Conservation (phyloP, 2,888 invertebrate genomes). For the Drosophila percnosoma region DNA sequence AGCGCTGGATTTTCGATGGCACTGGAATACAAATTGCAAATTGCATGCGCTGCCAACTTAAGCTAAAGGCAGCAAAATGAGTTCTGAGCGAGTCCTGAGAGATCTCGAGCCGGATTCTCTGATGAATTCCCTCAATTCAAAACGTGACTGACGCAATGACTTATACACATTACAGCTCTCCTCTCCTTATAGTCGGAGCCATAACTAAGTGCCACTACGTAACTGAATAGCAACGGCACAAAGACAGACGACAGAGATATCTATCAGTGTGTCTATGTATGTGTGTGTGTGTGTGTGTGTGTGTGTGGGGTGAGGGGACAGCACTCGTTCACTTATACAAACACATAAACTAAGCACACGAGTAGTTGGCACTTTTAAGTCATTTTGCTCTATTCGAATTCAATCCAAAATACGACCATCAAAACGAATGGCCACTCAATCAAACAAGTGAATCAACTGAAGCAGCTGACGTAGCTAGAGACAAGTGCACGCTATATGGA, state of each 20-base stretch:
- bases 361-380: conserved; percentile 78
- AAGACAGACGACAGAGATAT: conserved; percentile 32
- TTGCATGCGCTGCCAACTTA: conserved; percentile 51
- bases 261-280: background rate
- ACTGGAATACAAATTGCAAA: conserved; percentile 50
- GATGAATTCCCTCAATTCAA: conserved; percentile 80
- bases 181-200: conserved; percentile 37
- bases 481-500: background rate
- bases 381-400: conserved; percentile 77
- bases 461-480: conserved; percentile 35
- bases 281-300: background rate
- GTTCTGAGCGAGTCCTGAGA: conserved; percentile 26
- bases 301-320: too few relatives aligned
- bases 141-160: conserved; percentile 78
- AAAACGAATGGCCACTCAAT: conserved; percentile 69
- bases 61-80: conserved; percentile 44
- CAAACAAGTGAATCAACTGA: conserved; percentile 57
- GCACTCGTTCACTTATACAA: conserved; percentile 34
- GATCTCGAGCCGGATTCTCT: conserved; percentile 55
- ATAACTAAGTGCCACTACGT: conserved; percentile 77
- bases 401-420: conserved; percentile 74
- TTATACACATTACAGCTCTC: conserved; percentile 63
- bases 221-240: conserved; percentile 58
- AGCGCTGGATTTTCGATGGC: conserved; percentile 28
- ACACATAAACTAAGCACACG: conserved; percentile 64